These are phyloP conservation scores for Emydoidea blandingii DNA, from an alignment of 2,797 vertebrate genomes.

Conservation along the genomic window DNA sequence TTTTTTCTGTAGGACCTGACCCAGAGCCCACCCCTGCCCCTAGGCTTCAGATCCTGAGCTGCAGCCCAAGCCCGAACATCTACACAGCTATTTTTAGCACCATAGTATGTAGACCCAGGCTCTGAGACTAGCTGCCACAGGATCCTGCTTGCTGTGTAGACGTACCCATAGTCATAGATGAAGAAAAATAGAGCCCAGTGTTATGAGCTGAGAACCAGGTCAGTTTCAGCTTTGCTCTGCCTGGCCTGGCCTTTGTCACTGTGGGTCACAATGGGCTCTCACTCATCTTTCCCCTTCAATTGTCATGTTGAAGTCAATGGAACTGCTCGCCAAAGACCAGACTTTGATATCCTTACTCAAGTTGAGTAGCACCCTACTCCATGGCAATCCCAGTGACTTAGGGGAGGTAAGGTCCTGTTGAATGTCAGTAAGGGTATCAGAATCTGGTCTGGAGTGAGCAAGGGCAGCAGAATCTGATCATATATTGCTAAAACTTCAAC, in stretches of 20 bases:
- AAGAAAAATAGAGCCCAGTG: not conserved
- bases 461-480: not conserved
- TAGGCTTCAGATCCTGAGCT: not conserved
- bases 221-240: not conserved
- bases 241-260: not conserved
- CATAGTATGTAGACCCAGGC: not conserved
- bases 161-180: not conserved
- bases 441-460: conserved; percentile 6
- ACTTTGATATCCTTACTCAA: not conserved
- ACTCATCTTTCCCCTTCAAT: not conserved
- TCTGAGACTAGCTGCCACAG: not conserved
- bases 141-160: not conserved
- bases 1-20: conserved; percentile 20
- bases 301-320: not conserved
- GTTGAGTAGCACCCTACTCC: not conserved
- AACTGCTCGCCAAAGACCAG: not conserved
- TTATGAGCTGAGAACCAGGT: not conserved
- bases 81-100: not conserved
- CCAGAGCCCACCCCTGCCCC: not conserved
- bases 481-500: conserved; percentile 7
- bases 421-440: not conserved
- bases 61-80: not conserved
- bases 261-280: not conserved
- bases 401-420: not conserved
- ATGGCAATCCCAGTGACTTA: not conserved